Evolutionary conservation across 2,888 invertebrate genomes (phyloP), one percentile per base, ranked within the genome.

Genomic region (Bimastos eiseni): DNA sequence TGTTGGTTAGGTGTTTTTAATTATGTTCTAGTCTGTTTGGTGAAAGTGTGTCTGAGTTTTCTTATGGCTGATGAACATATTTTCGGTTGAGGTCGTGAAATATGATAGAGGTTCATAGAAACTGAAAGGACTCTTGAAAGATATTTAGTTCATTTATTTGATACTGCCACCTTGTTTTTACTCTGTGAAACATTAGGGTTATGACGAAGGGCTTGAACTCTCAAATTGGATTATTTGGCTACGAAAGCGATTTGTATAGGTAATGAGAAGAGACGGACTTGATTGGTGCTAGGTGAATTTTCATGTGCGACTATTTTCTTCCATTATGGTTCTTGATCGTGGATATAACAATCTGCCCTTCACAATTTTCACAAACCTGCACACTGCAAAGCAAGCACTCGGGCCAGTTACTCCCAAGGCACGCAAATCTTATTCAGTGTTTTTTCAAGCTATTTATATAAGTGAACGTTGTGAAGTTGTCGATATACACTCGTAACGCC

Each of bases 361-460:
- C n/a, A n/a, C n/a, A n/a, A n/a, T n/a, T n/a, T 70, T 0, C 11
- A 8, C 30, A 30, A n/a, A 0, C n/a, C 2, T n/a, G 1, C 13
- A 70, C 70, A n/a, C n/a, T 30, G n/a, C 70, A 70, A n/a, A 8
- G n/a, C 30, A 70, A 8, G n/a, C 30, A n/a, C 24, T 3, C 8
- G 30, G 24, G 11, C 55, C 6, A 55, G 55, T 4, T 55, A 30
- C 8, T 55, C 1, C 5, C 30, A 55, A 24, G 24, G 24, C 24
- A 30, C 30, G n/a, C n/a, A n/a, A n/a, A n/a, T n/a, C n/a, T n/a
- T n/a, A n/a, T n/a, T n/a, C n/a, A n/a, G n/a, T n/a, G n/a, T n/a
- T n/a, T 55, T 55, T 55, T 30, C 55, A 55, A 55, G 30, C 55
- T 55, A 55, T 30, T 55, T 55, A 70, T n/a, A 17, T 15, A 1